phyloP scores from a whole-genome alignment of 2,113 vertebrate species.

The Pholis gunnellus region DNA sequence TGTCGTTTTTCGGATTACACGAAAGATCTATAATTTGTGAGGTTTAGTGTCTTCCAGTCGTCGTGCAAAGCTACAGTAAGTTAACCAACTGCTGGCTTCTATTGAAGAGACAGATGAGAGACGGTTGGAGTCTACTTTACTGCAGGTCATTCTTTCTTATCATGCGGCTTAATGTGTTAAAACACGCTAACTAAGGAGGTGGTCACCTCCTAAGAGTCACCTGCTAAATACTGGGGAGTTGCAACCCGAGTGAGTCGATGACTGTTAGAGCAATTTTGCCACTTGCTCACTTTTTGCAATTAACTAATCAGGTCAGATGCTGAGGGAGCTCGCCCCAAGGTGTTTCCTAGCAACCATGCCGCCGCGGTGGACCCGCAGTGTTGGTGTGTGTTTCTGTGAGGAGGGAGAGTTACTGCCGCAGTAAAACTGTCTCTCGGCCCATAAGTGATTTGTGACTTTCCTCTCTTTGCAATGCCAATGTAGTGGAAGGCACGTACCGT shows the following conservation, averaged over 20 bases:
- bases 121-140: not conserved
- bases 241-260: conserved; percentile 44
- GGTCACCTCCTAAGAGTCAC: conserved; percentile 2
- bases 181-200: not conserved
- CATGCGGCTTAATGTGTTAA: not conserved
- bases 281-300: conserved; percentile 82
- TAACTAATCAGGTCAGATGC: conserved; percentile 85
- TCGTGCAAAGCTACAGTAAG: not conserved
- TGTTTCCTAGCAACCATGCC: conserved; percentile 86
- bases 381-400: conserved; percentile 64
- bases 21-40: not conserved
- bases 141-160: not conserved
- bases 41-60: not conserved
- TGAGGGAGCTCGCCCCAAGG: conserved; percentile 76
- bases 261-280: conserved; percentile 60
- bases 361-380: conserved; percentile 64
- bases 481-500: conserved; percentile 42
- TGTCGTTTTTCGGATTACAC: not conserved
- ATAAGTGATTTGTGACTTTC: conserved; percentile 80
- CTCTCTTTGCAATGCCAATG: conserved; percentile 69
- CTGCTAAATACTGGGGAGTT: conserved; percentile 36
- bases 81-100: not conserved
- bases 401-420: conserved; percentile 79
- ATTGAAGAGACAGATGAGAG: not conserved
- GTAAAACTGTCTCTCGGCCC: conserved; percentile 78